A percentile compares a stretch with the other conserved stretches of the same genome.
Evolutionary conservation across 2,797 vertebrate genomes (phyloP).

Genomic region (Enteromius mattozi): DNA sequence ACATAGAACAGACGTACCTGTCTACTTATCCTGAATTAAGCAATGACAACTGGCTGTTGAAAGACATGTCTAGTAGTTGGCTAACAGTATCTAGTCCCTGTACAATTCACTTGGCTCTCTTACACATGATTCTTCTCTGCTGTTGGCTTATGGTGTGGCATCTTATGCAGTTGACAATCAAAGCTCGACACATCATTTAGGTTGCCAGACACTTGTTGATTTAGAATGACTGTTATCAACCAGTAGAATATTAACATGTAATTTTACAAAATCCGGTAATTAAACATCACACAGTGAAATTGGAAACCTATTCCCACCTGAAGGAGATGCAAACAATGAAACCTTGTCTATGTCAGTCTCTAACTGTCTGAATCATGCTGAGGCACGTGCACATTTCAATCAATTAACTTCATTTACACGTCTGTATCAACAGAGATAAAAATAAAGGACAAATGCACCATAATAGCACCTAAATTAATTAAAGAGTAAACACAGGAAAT

Average conservation of each 20-base stretch:
- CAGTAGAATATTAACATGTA: conserved; percentile 18
- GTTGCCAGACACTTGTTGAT: conserved; percentile 14
- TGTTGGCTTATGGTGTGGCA: neutral
- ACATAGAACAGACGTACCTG: neutral
- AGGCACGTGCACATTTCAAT: conserved; percentile 36
- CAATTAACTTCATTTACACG: conserved; percentile 44
- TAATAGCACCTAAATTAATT: conserved; percentile 46
- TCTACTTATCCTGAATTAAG: conserved; percentile 14
- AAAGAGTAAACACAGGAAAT: conserved; percentile 55
- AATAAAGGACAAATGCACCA: conserved; percentile 54
- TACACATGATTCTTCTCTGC: neutral
- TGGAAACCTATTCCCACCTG: neutral
- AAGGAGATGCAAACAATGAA: conserved; percentile 23
- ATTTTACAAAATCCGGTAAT: conserved; percentile 38
- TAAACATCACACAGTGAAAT: conserved; percentile 26
- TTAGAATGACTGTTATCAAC: conserved; percentile 24
- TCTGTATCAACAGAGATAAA: conserved; percentile 54
- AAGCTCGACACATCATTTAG: neutral
- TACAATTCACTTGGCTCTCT: conserved; percentile 3
- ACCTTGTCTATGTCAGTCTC: conserved; percentile 12
- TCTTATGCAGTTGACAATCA: neutral
- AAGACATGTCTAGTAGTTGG: conserved; percentile 13
- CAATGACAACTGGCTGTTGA: neutral
- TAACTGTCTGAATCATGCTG: conserved; percentile 22
- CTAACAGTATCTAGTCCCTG: conserved; percentile 16